These are phyloP conservation scores for Machimus atricapillus DNA, from an alignment of 2,888 invertebrate genomes.

Conservation along the genomic window DNA sequence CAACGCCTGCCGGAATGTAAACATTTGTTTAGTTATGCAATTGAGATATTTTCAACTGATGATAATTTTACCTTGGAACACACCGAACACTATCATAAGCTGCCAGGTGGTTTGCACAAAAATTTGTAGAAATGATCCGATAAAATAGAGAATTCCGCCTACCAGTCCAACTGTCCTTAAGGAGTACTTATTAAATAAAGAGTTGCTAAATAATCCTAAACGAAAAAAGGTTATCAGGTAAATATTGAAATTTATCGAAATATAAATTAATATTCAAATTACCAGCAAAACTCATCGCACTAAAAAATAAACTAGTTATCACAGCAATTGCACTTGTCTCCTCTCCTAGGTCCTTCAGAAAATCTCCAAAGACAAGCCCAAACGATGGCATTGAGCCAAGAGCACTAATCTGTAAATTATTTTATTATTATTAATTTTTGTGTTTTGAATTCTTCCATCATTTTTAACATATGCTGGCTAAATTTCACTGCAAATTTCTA, in stretches of 20 bases:
- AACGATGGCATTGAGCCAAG: slow-evolving; percentile 74
- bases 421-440: not conserved
- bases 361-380: slow-evolving; percentile 74
- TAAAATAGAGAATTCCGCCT: slow-evolving; percentile 70
- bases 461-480: no score
- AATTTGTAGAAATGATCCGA: slow-evolving; percentile 70
- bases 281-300: slow-evolving; percentile 63
- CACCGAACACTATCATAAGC: slow-evolving; percentile 70
- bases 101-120: slow-evolving; percentile 71
- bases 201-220: slow-evolving; percentile 73
- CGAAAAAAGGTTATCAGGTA: slow-evolving; percentile 51
- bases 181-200: slow-evolving; percentile 71
- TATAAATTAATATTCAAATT: slow-evolving; percentile 29
- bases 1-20: slow-evolving; percentile 66
- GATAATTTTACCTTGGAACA: slow-evolving; percentile 66
- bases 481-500: no score
- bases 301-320: slow-evolving; percentile 72
- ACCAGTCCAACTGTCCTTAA: slow-evolving; percentile 72
- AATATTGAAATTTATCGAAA: not conserved
- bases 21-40: slow-evolving; percentile 42
- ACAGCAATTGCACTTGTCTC: slow-evolving; percentile 75
- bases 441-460: not conserved
- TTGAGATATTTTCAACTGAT: not conserved
- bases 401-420: slow-evolving; percentile 68
- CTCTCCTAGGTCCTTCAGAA: slow-evolving; percentile 70